Evolutionary conservation across 2,888 invertebrate species (phyloP).

Genomic region (Carpatolechia fugitivella): DNA sequence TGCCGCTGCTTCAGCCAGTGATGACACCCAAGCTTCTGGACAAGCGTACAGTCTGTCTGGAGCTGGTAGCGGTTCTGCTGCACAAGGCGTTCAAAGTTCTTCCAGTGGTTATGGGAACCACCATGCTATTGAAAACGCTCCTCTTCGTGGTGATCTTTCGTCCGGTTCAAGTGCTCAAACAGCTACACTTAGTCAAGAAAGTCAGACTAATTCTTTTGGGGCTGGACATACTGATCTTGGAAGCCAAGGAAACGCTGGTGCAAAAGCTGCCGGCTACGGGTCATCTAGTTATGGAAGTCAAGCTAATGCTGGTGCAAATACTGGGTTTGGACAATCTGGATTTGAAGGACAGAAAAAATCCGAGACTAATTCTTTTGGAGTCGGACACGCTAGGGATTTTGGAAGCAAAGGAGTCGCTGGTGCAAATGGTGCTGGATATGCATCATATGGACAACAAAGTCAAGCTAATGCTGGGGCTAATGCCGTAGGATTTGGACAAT

Average conservation of each 20-base stretch:
- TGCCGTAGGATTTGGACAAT: not conserved
- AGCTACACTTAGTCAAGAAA: not conserved
- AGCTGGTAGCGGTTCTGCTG: not conserved
- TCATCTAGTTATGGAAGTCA: not conserved
- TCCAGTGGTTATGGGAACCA: no score
- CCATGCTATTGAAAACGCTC: no score
- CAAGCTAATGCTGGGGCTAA: no score
- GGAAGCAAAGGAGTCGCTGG: no score
- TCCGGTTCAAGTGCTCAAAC: no score
- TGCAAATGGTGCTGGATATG: not conserved
- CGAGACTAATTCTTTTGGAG: not conserved
- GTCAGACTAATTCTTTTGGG: not conserved
- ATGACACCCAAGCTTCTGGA: slow-evolving; percentile 31
- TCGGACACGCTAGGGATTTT: not conserved
- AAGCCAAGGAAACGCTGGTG: not conserved
- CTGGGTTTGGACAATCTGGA: not conserved
- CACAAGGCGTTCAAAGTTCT: no score
- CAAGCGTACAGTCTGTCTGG: slow-evolving; percentile 45
- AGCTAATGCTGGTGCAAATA: not conserved
- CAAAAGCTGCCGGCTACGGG: not conserved
- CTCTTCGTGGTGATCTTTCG: no score
- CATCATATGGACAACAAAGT: no score
- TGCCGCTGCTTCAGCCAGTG: slow-evolving; percentile 40
- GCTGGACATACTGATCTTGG: not conserved
- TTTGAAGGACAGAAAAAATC: not conserved